Conservation (phyloP, 2,888 invertebrate genomes). For the Apodemia mormo region DNA sequence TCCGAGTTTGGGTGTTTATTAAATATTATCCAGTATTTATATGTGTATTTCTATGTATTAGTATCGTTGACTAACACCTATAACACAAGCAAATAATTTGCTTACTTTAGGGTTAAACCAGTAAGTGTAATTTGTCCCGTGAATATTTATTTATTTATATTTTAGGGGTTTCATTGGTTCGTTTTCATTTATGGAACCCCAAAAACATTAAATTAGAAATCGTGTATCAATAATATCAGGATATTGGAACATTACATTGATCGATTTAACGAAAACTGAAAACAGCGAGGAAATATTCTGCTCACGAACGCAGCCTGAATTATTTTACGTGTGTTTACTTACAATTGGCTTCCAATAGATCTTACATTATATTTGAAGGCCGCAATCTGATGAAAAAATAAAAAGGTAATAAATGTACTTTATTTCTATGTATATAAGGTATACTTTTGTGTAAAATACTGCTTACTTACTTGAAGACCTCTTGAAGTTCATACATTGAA, state of each 20-base stretch:
- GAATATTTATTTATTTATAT: no score
- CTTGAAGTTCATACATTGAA: constrained; percentile 10
- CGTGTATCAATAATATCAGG: neutral
- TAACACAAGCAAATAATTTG: no score
- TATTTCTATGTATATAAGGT: neutral
- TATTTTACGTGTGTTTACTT: constrained; percentile 43
- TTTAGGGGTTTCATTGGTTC: no score
- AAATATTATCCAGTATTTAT: no score
- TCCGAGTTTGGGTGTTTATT: no score
- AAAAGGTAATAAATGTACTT: neutral
- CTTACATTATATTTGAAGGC: constrained; percentile 27
- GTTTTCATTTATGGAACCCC: no score
- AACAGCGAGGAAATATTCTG: constrained; percentile 37
- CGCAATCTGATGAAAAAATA: constrained; percentile 6
- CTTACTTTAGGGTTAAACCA: no score
- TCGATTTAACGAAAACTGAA: constrained; percentile 36
- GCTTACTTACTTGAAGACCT: constrained; percentile 1
- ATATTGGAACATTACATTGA: constrained; percentile 26
- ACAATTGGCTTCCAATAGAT: constrained; percentile 38
- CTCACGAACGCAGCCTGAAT: constrained; percentile 37
- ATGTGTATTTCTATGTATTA: no score
- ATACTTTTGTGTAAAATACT: neutral
- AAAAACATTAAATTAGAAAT: neutral
- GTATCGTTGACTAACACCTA: no score
- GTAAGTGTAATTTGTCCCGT: no score